Evolutionary conservation across 2,888 invertebrate species (phyloP), one percentile per base, ranked within the genome.

Genomic region (Idaea dimidiata): DNA sequence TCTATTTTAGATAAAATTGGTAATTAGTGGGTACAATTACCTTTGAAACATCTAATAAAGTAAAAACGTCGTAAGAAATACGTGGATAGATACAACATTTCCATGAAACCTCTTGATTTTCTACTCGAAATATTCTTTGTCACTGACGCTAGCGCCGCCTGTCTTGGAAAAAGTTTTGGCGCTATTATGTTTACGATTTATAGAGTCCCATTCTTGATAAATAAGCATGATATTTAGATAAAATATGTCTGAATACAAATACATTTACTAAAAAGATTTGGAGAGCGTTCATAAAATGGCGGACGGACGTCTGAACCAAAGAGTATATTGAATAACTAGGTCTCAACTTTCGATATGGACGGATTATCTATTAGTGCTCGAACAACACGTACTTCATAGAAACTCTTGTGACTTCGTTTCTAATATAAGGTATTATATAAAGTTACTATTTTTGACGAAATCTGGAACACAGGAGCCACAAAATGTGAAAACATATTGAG

Each of bases 131-230:
- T 43, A 43, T 43, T 69, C 71, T 70, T 76, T 74, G 73, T 75
- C 74, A 77, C 79, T 82, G 88, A 88, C 85, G 78, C 83, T 84
- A 89, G 89, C 89, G 90, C 90, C 87, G 86, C 86, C 87, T 86
- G 83, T 81, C 72, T 78, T 72, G 17, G 62, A 55, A 16, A 55
- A 1, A 10, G 8, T 65, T 70, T 64, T 65, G 61, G 62, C 60
- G 65, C 62, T 67, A 65, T 17, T 62, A 54, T 17, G 59, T 59
- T 62, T 31, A 6, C 17, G 17, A 8, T n/a, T n/a, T 18, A 14
- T 7, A 6, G 43, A 17, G 16, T 16, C 4, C 7, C 18, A 8
- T 1, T 55, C 17, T 55, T 54, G n/a, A 54, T 17, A 14, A 54
- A 16, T 17, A 16, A 58, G 54, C 31, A 24, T 18, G 6, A n/a